phyloP scores from a whole-genome alignment of 2,113 vertebrate species.

The Empidonax alnorum region DNA sequence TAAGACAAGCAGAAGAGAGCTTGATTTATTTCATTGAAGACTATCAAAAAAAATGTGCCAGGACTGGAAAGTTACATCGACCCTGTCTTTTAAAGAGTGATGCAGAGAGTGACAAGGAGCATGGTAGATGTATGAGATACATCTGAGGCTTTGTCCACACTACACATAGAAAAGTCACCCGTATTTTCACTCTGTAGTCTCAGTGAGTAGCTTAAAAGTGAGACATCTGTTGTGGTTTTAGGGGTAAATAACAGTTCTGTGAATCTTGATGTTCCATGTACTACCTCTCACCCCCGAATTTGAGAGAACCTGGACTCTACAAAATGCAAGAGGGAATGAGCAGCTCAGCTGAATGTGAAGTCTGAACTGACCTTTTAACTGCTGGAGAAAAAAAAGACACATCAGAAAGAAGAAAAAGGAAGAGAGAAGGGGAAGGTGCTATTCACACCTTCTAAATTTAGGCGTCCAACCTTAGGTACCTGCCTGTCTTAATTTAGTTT shows the following conservation, averaged over 20 bases:
- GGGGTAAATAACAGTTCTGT: not conserved
- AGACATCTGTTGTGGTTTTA: not conserved
- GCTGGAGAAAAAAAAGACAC: not conserved
- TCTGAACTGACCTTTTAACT: not conserved
- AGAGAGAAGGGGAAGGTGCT: not conserved
- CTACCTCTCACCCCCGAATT: not conserved
- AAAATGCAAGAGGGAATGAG: not conserved
- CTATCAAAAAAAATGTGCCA: not conserved
- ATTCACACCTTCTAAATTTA: conserved; percentile 39
- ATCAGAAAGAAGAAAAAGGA: not conserved
- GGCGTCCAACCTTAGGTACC: not conserved
- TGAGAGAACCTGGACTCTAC: not conserved
- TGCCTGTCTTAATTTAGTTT: not conserved
- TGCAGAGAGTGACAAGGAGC: not conserved
- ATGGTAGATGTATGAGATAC: not conserved
- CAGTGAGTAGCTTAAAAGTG: not conserved
- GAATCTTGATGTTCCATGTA: not conserved
- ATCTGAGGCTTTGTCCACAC: not conserved
- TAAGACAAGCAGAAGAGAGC: not conserved
- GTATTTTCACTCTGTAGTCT: not conserved
- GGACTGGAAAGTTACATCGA: not conserved
- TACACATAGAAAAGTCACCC: not conserved
- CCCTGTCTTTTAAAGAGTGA: not conserved
- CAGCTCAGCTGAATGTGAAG: not conserved
- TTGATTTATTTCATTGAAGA: not conserved